A percentile compares a stretch with the other conserved stretches of the same genome.
Conservation (phyloP, 2,888 invertebrate genomes). For the Philereme vetulata region DNA sequence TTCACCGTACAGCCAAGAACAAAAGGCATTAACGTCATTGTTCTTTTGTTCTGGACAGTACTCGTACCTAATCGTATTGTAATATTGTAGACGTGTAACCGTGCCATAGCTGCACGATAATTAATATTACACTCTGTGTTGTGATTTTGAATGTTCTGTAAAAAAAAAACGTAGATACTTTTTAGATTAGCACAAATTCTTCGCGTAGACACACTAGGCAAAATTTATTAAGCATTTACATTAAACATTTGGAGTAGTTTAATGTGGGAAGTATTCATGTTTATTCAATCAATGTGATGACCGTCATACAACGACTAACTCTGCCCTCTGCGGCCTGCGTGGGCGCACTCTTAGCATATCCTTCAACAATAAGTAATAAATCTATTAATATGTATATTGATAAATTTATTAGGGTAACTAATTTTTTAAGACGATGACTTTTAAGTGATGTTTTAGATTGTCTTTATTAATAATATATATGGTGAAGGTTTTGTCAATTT, state of each 20-base stretch:
- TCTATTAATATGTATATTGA: slow-evolving; percentile 79
- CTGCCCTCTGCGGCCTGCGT: slow-evolving; percentile 55
- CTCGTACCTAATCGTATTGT: slow-evolving; percentile 68
- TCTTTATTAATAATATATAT: slow-evolving; percentile 85
- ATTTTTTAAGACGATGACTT: slow-evolving; percentile 84
- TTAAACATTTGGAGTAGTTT: slow-evolving; percentile 71
- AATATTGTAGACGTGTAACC: slow-evolving; percentile 70
- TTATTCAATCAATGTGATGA: slow-evolving; percentile 79
- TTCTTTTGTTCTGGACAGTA: slow-evolving; percentile 38
- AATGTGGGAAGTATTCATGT: slow-evolving; percentile 77
- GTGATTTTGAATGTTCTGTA: slow-evolving; percentile 84
- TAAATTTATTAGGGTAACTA: slow-evolving; percentile 84
- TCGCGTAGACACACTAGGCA: slow-evolving; percentile 81
- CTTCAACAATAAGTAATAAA: slow-evolving; percentile 84
- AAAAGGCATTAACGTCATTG: slow-evolving; percentile 21
- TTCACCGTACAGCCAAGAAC: slow-evolving; percentile 33
- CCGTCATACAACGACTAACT: slow-evolving; percentile 78
- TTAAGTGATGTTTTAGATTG: slow-evolving; percentile 84
- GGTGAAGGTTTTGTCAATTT: slow-evolving; percentile 82
- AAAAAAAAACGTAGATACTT: slow-evolving; percentile 77
- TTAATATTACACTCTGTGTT: slow-evolving; percentile 85
- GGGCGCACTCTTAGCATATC: slow-evolving; percentile 75
- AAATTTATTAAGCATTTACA: slow-evolving; percentile 78
- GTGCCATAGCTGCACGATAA: slow-evolving; percentile 78
- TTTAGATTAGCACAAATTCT: slow-evolving; percentile 83